Percentiles rank a stretch among this genome's conserved stretches.
Evolutionary conservation across 2,113 vertebrate species (phyloP).

Genomic region (Cepphus grylle): DNA sequence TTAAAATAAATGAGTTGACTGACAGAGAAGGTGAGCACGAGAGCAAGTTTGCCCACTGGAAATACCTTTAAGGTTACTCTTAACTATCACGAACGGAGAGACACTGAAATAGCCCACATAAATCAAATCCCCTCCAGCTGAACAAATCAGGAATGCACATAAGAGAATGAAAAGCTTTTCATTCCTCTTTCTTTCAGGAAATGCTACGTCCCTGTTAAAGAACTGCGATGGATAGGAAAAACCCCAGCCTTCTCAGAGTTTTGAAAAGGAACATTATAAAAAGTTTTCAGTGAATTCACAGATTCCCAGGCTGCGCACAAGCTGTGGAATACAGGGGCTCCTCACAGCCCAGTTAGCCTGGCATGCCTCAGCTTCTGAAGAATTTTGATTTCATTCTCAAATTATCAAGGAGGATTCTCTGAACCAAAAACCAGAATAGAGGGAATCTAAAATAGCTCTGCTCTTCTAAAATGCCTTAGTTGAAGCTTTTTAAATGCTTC

Average conservation of each 20-base stretch:
- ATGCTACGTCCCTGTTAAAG: background rate
- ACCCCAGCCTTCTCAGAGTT: background rate
- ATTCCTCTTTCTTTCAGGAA: slow-evolving; percentile 12
- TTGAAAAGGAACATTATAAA: background rate
- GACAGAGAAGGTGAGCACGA: background rate
- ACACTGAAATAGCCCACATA: background rate
- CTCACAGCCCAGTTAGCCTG: background rate
- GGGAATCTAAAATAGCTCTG: background rate
- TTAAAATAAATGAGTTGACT: slow-evolving; percentile 41
- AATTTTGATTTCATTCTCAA: background rate
- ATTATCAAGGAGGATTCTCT: slow-evolving; percentile 17
- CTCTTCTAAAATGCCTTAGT: background rate
- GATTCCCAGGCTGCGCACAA: background rate
- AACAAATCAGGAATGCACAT: slow-evolving; percentile 1
- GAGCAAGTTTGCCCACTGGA: background rate
- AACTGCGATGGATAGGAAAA: background rate
- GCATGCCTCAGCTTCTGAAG: background rate
- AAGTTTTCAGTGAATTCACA: background rate
- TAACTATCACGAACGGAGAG: slow-evolving; percentile 4
- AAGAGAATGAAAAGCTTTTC: slow-evolving; percentile 26
- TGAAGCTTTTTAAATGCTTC: background rate
- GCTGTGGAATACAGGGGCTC: background rate
- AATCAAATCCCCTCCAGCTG: background rate
- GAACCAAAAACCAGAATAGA: slow-evolving; percentile 15
- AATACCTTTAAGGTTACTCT: slow-evolving; percentile 31